Conservation (phyloP, 2,888 invertebrate genomes). For the Cheiracanthium punctorium region DNA sequence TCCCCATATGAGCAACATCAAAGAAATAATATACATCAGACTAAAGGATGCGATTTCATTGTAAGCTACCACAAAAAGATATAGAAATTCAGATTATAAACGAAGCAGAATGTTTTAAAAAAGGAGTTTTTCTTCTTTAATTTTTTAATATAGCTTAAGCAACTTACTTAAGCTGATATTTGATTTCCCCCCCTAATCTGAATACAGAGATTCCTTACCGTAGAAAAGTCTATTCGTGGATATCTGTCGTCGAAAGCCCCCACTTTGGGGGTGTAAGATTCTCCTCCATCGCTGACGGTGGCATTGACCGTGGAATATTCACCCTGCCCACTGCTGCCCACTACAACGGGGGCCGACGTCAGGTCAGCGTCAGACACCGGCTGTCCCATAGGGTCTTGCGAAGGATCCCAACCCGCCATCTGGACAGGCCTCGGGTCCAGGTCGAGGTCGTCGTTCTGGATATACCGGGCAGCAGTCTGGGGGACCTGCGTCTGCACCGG, state of each 20-base stretch:
- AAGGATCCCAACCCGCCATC: slow-evolving; percentile 62
- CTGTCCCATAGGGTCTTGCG: slow-evolving; percentile 30
- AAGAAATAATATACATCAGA: too few species aligned
- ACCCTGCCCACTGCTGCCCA: background rate
- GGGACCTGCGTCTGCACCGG: background rate
- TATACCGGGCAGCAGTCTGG: background rate
- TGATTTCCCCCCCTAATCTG: too few species aligned
- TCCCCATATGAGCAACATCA: too few species aligned
- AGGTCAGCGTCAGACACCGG: background rate
- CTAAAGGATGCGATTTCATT: too few species aligned
- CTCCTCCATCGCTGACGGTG: background rate
- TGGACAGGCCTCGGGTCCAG: slow-evolving; percentile 33
- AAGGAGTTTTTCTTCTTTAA: too few species aligned
- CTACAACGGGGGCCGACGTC: background rate
- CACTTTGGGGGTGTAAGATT: background rate
- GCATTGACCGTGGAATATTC: background rate
- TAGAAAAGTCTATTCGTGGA: slow-evolving; percentile 24
- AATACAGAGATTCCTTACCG: slow-evolving; percentile 37
- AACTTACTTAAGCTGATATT: too few species aligned
- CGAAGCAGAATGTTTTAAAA: too few species aligned
- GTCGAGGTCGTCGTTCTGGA: slow-evolving; percentile 11
- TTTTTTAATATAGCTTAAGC: too few species aligned
- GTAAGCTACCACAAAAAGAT: too few species aligned
- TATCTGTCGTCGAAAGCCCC: slow-evolving; percentile 32
- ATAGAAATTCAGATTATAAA: too few species aligned